phyloP scores from a whole-genome alignment of 2,888 invertebrate species.

The Lasioglossum lativentre region DNA sequence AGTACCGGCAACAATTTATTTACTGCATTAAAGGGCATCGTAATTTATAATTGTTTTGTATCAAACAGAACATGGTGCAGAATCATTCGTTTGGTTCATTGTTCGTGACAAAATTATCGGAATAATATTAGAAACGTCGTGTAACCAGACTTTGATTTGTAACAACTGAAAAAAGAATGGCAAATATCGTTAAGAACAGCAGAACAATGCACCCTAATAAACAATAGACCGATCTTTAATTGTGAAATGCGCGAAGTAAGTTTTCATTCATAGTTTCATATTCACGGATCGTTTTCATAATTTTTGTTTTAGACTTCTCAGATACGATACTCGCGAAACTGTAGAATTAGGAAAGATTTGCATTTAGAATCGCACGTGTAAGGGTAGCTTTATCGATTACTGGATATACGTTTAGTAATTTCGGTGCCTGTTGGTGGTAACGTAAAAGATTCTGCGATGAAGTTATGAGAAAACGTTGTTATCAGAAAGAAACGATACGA shows the following conservation, averaged over 20 bases:
- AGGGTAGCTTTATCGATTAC: not conserved
- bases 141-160: not conserved
- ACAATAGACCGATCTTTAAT: not conserved
- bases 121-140: too few relatives aligned
- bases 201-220: not conserved
- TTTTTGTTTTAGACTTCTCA: not conserved
- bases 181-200: conserved; percentile 3
- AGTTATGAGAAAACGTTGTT: conserved; percentile 48
- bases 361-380: not conserved
- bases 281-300: conserved; percentile 7
- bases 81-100: not conserved
- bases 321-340: conserved; percentile 3
- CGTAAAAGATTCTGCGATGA: conserved; percentile 33
- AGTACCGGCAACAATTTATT: conserved; percentile 1
- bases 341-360: not conserved
- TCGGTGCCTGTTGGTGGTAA: not conserved
- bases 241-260: not conserved
- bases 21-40: conserved; percentile 4
- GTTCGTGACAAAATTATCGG: not conserved
- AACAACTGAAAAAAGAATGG: not conserved
- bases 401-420: not conserved
- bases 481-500: conserved; percentile 50
- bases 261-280: not conserved
- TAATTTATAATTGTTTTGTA: not conserved
- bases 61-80: not conserved